Conservation (phyloP, 2,113 vertebrate genomes). For the Laticauda colubrina region DNA sequence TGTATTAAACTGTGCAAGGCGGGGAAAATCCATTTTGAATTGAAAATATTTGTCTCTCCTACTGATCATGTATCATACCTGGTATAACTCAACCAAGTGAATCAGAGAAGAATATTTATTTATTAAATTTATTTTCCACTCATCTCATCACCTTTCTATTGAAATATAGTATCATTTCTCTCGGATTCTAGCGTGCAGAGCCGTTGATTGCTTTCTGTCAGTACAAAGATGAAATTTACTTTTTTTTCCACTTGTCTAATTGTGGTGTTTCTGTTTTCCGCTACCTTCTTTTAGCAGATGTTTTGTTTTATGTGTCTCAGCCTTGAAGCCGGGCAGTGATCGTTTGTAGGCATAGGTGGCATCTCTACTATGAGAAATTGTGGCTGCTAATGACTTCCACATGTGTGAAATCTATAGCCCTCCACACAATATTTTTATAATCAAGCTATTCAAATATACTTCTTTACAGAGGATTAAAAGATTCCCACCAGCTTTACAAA, state of each 20-base stretch:
- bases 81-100: background rate
- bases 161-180: background rate
- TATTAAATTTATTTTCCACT: background rate
- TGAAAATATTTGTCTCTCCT: background rate
- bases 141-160: background rate
- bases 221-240: background rate
- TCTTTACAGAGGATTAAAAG: background rate
- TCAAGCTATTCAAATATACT: background rate
- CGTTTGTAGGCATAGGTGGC: background rate
- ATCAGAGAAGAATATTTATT: background rate
- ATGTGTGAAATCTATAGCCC: background rate
- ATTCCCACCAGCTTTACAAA: background rate
- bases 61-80: constrained; percentile 1
- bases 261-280: background rate
- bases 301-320: background rate
- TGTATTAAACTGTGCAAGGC: background rate
- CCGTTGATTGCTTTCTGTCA: background rate
- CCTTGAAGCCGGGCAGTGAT: background rate
- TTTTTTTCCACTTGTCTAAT: background rate
- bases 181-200: background rate
- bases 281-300: background rate
- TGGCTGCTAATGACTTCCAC: background rate
- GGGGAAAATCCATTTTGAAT: background rate
- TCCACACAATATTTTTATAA: background rate
- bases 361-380: background rate